Base-by-base conservation (phyloP, 2,797 vertebrate genomes). In the Hozukius guyotensis region DNA sequence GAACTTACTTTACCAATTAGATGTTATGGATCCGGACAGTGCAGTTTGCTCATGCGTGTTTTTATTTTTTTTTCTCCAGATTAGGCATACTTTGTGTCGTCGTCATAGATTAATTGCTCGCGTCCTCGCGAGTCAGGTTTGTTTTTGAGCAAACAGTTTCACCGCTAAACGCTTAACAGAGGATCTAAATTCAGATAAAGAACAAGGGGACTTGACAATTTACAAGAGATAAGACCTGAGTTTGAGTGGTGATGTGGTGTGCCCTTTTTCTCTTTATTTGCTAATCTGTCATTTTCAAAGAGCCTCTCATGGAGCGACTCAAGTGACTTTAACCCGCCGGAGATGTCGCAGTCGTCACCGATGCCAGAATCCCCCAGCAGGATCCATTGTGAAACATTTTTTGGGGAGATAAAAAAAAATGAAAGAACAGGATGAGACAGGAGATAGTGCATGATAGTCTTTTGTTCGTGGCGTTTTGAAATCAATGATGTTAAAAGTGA, bases 221-320 rank as follows among this genome's bases (percentile, higher is more conserved):
- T 56, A n/a, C n/a, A 13, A 69, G 78, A 53, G 24, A n/a, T 52
- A 61, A 76, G 53, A 70, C 52, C 32, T 25, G 59, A 65, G 62
- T 72, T 49, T 78, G 75, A 85, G 78, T n/a, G 56, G 36, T 27
- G 61, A 77, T 25, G 73, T 53, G 36, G 38, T 6, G 57, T 24
- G 64, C 13, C 61, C 69, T 63, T 75, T 64, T 65, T 11, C 62
- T 86, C 76, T 83, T 81, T 78, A 81, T 86, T 87, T 83, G 57
- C 78, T 73, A 80, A 78, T 81, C 34, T 84, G 75, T 88, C 75
- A 22, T 67, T 74, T 87, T 87, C 62, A 90, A 80, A 82, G 74
- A 84, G 72, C 57, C 63, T 80, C 72, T 87, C 69, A 81, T 81
- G 22, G 16, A 20, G 34, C 27, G 77, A 72, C 55, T 80, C 32